phyloP scores from a whole-genome alignment of 2,797 vertebrate species.

The Syndactyla subalaris region DNA sequence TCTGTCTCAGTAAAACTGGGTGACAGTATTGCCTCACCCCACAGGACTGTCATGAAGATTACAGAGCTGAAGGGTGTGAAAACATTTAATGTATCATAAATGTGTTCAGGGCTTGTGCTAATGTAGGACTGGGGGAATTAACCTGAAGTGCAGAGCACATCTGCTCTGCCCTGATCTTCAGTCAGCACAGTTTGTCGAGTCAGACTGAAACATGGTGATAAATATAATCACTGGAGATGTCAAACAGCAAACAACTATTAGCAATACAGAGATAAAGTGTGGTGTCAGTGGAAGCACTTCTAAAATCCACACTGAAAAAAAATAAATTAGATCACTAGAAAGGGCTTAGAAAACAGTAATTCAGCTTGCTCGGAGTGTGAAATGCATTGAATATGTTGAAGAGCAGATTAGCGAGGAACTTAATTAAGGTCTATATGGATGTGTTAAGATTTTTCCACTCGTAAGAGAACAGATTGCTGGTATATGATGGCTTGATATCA shows the following conservation, averaged over 20 bases:
- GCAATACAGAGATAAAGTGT: constrained; percentile 4
- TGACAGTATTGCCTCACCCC: neutral
- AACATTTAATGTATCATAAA: neutral
- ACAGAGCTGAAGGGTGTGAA: neutral
- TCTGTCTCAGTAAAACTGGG: neutral
- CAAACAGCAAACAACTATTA: constrained; percentile 3
- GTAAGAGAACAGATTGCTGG: neutral
- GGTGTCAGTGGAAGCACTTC: neutral
- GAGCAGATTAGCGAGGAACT: neutral
- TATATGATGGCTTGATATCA: neutral
- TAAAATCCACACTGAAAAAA: neutral
- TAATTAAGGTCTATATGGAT: neutral
- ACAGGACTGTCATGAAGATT: neutral
- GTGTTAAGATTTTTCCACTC: neutral
- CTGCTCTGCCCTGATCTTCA: constrained; percentile 12
- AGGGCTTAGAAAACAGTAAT: constrained; percentile 18
- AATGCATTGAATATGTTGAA: neutral
- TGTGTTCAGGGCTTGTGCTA: neutral
- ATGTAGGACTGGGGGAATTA: neutral
- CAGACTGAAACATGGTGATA: constrained; percentile 26
- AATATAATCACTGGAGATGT: constrained; percentile 39
- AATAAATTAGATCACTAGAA: neutral
- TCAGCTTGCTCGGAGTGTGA: neutral
- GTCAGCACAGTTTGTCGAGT: neutral
- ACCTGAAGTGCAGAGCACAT: constrained; percentile 8